phyloP scores from a whole-genome alignment of 1,140 invertebrate genomes.

The Holcopasites calliopsidis region DNA sequence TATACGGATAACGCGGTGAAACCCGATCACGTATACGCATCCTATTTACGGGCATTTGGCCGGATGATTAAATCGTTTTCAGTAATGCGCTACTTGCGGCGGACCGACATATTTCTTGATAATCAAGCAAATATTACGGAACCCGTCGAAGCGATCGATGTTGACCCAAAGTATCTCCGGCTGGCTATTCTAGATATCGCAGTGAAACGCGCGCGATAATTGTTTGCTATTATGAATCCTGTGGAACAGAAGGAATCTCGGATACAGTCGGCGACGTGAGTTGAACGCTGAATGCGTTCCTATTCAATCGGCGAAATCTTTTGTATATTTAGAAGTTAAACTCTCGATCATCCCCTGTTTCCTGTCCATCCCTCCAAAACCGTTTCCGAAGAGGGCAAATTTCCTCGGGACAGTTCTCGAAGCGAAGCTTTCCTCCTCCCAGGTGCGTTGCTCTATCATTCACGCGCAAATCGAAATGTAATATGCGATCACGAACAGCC shows the following conservation, averaged over 20 bases:
- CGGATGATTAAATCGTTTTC: background rate
- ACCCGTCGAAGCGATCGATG: background rate
- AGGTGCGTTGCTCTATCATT: background rate
- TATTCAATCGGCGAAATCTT: too few relatives aligned
- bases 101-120: background rate
- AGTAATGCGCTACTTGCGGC: background rate
- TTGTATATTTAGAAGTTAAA: too few relatives aligned
- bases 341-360: too few relatives aligned
- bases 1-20: background rate
- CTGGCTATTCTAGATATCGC: background rate
- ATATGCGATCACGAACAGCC: slow-evolving; percentile 31
- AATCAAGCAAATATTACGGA: slow-evolving; percentile 9
- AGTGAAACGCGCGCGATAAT: background rate
- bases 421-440: too few relatives aligned
- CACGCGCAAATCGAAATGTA: background rate
- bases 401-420: too few relatives aligned
- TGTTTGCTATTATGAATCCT: too few relatives aligned
- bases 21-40: background rate
- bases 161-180: background rate
- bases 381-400: too few relatives aligned
- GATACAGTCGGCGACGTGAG: too few relatives aligned
- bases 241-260: too few relatives aligned
- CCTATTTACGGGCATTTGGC: background rate
- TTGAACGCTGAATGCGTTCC: too few relatives aligned
- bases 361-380: too few relatives aligned